Evolutionary conservation across 2,113 vertebrate species (phyloP), one percentile per base, ranked within the genome.

Genomic region (Trematomus loennbergii): DNA sequence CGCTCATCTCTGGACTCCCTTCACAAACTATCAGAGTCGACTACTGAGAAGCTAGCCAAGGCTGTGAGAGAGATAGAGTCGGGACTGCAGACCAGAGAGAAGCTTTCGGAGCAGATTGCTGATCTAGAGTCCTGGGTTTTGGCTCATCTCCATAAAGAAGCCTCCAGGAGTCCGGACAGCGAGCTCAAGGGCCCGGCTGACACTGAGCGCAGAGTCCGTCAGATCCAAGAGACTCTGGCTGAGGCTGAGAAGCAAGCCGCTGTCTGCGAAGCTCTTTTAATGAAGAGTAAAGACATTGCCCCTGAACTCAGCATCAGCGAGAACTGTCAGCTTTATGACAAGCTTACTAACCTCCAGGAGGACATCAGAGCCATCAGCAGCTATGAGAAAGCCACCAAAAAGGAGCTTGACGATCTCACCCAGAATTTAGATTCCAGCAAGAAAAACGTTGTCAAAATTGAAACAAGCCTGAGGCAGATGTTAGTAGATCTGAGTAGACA

Each of bases 51-150:
- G 86, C 92, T 96, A 2, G 69, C 91, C 45, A 87, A 91, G 25
- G 92, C 95, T 3, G 88, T 97, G 65, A 95, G 95, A 57, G 92
- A 96, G 40, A 87, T 96, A 3, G 95, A 97, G 90, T 92, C 92
- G 1, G 95, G 96, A 29, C 89, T 97, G 85, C 95, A 96, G 88
- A 95, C 95, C 53, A 95, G 97, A 67, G 95, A 95, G 57, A 95
- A 92, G 60, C 90, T 98, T 78, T 94, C 91, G 45, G 93, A 93
- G 74, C 88, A 96, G 81, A 83, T 97, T 29, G 94, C 93, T 12
- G 95, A 96, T 48, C 78, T 96, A 72, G 96, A 96, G 73, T 90
- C 91, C 60, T 96, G 93, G 79, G 94, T 97, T 43, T 66, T 88
- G 54, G 75, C 83, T 36, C 89, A 94, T 40, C 74, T 94, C 22